phyloP scores from a whole-genome alignment of 2,797 vertebrate genomes.

The Chloroceryle amazona region DNA sequence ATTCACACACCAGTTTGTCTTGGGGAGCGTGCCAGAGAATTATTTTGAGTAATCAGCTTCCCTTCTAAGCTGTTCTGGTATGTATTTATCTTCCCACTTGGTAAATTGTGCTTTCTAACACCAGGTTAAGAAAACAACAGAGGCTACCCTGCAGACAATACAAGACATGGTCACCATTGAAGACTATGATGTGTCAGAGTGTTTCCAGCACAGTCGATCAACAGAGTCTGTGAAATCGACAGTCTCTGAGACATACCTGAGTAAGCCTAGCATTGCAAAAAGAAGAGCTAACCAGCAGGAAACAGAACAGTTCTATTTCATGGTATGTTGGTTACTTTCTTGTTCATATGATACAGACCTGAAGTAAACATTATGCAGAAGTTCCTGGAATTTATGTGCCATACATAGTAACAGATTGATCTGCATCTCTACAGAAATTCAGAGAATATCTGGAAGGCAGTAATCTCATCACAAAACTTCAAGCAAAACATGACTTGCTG shows the following conservation, averaged over 20 bases:
- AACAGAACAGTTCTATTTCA: slow-evolving; percentile 99
- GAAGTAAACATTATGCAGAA: slow-evolving; percentile 3
- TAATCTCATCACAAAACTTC: slow-evolving; percentile 98
- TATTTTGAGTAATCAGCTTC: not conserved
- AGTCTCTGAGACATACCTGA: slow-evolving; percentile 96
- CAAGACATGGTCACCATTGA: slow-evolving; percentile 99
- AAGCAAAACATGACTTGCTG: slow-evolving; percentile 97
- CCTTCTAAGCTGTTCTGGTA: not conserved
- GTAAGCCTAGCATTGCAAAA: slow-evolving; percentile 98
- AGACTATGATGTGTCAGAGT: slow-evolving; percentile 97
- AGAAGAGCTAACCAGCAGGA: slow-evolving; percentile 98
- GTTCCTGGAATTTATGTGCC: not conserved
- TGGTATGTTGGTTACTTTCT: slow-evolving; percentile 82
- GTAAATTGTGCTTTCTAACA: slow-evolving; percentile 7
- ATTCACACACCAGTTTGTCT: not conserved
- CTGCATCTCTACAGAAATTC: slow-evolving; percentile 93
- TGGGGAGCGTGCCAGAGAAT: not conserved
- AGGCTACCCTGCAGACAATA: slow-evolving; percentile 97
- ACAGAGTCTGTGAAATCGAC: slow-evolving; percentile 97
- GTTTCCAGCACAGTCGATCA: slow-evolving; percentile 98
- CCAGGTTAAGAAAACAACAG: slow-evolving; percentile 97
- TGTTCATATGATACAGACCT: not conserved
- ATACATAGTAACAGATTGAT: slow-evolving; percentile 66
- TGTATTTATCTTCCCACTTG: not conserved
- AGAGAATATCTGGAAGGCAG: slow-evolving; percentile 97